Evolutionary conservation across 2,888 invertebrate species (phyloP).

Genomic region (Abscondita cerata): DNA sequence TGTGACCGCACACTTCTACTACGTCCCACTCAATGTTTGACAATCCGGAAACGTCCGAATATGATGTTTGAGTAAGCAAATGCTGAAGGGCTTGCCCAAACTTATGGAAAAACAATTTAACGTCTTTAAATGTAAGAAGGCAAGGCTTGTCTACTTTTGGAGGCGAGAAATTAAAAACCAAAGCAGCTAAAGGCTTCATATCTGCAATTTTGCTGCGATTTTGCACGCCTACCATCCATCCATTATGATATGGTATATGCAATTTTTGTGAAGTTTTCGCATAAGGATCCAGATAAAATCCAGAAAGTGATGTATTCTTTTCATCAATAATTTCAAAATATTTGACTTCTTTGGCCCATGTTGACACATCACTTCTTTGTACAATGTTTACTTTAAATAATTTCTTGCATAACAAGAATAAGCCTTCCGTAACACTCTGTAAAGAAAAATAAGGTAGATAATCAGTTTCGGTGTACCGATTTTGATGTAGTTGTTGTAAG

Average conservation of each 20-base stretch:
- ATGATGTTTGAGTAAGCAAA: conserved; percentile 80
- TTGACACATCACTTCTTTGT: conserved; percentile 69
- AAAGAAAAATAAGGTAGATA: conserved; percentile 85
- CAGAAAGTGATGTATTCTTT: conserved; percentile 72
- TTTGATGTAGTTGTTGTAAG: conserved; percentile 72
- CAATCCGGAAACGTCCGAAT: conserved; percentile 84
- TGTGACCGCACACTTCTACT: conserved; percentile 80
- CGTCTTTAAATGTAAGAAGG: conserved; percentile 77
- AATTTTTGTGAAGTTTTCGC: conserved; percentile 71
- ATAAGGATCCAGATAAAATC: conserved; percentile 87
- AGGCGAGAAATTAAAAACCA: conserved; percentile 83
- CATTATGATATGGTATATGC: conserved; percentile 65
- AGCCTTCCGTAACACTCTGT: conserved; percentile 77
- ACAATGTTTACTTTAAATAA: conserved; percentile 81
- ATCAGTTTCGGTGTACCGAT: conserved; percentile 73
- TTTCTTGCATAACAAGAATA: conserved; percentile 77
- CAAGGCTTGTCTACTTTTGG: conserved; percentile 70
- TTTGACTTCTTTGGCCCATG: conserved; percentile 88
- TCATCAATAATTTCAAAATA: conserved; percentile 82
- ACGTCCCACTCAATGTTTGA: conserved; percentile 95
- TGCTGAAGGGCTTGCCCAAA: conserved; percentile 90
- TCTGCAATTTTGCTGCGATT: conserved; percentile 71
- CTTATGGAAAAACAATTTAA: conserved; percentile 78
- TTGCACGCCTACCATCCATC: conserved; percentile 82
- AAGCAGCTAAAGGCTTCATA: conserved; percentile 76